Conservation (phyloP, 2,797 vertebrate genomes). For the Nasua narica region DNA sequence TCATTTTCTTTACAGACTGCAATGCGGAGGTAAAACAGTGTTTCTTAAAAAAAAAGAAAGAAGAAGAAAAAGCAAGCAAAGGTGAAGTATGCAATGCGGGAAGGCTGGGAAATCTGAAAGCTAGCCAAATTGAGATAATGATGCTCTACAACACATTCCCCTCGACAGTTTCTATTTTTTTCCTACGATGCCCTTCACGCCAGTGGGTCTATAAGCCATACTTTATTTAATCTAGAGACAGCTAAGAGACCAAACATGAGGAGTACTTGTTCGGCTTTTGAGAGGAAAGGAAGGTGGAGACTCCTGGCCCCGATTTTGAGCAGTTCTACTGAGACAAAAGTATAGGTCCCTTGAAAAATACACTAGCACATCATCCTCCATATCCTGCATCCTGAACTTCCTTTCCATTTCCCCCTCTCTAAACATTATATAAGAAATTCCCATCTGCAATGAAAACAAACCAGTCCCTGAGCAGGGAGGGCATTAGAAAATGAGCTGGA, state of each 20-base stretch:
- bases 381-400: not conserved
- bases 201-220: not conserved
- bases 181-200: not conserved
- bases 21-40: slow-evolving; percentile 36
- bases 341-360: not conserved
- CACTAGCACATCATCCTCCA: not conserved
- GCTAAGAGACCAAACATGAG: not conserved
- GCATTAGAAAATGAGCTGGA: not conserved
- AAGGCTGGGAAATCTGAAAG: not conserved
- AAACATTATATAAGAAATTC: not conserved
- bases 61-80: not conserved
- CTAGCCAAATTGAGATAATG: not conserved
- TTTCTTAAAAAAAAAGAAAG: not conserved
- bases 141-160: not conserved
- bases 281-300: not conserved
- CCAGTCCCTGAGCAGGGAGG: not conserved
- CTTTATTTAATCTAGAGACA: not conserved
- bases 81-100: not conserved
- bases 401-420: not conserved
- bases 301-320: not conserved
- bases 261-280: not conserved
- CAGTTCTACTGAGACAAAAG: not conserved
- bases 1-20: slow-evolving; percentile 1
- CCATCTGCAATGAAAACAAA: not conserved
- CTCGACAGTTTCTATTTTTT: not conserved